Evolutionary conservation across 2,797 vertebrate genomes (phyloP).

Genomic region (Acanthiza pusilla): DNA sequence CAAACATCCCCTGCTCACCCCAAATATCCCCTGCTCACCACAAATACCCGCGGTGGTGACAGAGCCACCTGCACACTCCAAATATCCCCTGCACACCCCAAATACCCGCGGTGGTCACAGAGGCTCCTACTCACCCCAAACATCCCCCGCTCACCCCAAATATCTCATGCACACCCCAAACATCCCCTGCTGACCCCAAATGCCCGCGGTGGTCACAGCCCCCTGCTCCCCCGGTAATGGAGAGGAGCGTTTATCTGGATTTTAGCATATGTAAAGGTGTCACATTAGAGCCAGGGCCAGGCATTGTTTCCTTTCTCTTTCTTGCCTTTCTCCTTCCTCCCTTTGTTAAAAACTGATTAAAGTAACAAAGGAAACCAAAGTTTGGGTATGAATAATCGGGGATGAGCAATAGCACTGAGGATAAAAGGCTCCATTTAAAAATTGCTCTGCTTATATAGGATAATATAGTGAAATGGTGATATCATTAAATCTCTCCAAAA

Average conservation of each 20-base stretch:
- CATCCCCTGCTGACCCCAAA: not conserved
- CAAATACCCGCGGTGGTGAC: no score
- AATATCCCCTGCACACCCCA: no score
- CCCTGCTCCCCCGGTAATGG: rapidly evolving
- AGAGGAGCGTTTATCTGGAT: not conserved
- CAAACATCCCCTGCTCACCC: no score
- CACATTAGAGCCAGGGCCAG: not conserved
- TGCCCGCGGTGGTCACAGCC: no score
- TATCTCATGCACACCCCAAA: no score
- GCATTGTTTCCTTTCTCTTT: not conserved
- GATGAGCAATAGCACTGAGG: not conserved
- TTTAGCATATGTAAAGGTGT: not conserved
- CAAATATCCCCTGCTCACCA: no score
- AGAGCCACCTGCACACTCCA: not conserved
- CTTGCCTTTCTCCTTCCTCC: not conserved
- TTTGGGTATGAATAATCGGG: not conserved
- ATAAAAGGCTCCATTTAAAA: not conserved
- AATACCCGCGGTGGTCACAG: no score
- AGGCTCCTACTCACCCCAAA: not conserved
- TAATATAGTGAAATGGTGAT: not conserved
- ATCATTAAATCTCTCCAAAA: not conserved
- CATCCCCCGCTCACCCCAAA: not conserved
- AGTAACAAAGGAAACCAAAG: not conserved
- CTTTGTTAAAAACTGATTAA: not conserved
- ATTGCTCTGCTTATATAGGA: not conserved